Base-by-base conservation (phyloP, 2,797 vertebrate genomes). In the Tinamus major region DNA sequence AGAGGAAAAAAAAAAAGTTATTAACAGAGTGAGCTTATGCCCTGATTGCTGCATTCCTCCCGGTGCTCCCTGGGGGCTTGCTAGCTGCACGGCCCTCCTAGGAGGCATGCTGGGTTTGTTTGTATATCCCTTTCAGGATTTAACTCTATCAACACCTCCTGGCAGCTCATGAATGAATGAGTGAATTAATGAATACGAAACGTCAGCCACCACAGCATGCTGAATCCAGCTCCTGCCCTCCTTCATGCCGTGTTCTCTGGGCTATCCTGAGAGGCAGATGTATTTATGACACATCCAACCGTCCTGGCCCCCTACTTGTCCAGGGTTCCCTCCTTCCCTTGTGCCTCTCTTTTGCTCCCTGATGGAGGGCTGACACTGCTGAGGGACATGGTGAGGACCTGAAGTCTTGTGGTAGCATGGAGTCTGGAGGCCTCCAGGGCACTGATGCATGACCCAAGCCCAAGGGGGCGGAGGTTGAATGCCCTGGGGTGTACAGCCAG, bases 91-190 rank as follows among this genome's bases (percentile, higher is more conserved):
- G 87, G 79, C 85, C 82, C 61, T 18, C 51, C 8, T 9, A 95
- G 94, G 85, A 96, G 95, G 61, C 14, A 1, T 27, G 48, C 63
- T 82, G 62, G 29, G 33, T 71, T 85, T 85, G 46, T 84, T 84
- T 89, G 69, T 71, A 53, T 77, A 61, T 39, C 51, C 68, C 55
- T 89, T 49, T 80, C 90, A 87, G 87, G 79, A 76, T 92, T 96
- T 94, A 95, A 95, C 94, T 95, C 86, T 70, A 90, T 62, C 56
- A 95, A 81, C 68, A 90, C 80, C 77, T 94, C 37, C 33, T 65
- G 51, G 86, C 58, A 89, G 51, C 10, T 74, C 79, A n/a, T 26
- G 86, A 95, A 90, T 78, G 79, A 90, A 91, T 29, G 63, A 64
- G 37, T n/a, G 26, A 71, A 75, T 86, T 83, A 68, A 79, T 1